Conservation (phyloP, 2,113 vertebrate genomes). For the Trachemys scripta region DNA sequence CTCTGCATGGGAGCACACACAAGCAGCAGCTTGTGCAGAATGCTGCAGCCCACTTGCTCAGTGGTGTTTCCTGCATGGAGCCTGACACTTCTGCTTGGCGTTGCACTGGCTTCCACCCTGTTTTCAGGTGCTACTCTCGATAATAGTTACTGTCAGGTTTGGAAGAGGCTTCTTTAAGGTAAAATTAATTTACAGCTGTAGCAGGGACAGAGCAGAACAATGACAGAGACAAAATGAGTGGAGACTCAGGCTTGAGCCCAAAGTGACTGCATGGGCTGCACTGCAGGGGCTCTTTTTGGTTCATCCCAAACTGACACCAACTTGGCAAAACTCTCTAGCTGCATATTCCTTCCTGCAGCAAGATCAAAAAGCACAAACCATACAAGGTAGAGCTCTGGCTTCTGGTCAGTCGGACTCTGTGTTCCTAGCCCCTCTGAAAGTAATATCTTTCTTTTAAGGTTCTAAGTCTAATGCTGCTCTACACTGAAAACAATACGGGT, state of each 20-base stretch:
- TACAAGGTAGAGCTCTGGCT: too few relatives aligned
- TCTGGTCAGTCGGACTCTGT: not conserved
- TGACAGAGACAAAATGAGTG: not conserved
- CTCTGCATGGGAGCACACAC: too few relatives aligned
- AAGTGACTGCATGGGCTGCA: too few relatives aligned
- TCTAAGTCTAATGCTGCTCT: not conserved
- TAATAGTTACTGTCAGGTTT: rapidly evolving
- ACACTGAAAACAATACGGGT: too few relatives aligned
- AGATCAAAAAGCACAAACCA: not conserved
- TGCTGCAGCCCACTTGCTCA: too few relatives aligned
- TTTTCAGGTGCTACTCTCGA: rapidly evolving
- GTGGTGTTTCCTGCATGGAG: too few relatives aligned
- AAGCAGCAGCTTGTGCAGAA: too few relatives aligned
- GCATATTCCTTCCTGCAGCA: not conserved
- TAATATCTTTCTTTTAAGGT: not conserved
- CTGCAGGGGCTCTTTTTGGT: rapidly evolving
- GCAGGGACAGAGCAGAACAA: not conserved
- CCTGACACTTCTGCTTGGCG: rapidly evolving
- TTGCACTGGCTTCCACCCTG: not conserved
- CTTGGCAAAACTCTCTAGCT: not conserved
- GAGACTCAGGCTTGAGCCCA: not conserved
- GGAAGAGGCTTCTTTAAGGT: rapidly evolving
- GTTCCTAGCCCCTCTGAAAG: not conserved
- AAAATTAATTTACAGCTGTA: rapidly evolving
- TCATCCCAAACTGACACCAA: not conserved